phyloP scores from a whole-genome alignment of 2,888 invertebrate species.

The Cryptus armator region DNA sequence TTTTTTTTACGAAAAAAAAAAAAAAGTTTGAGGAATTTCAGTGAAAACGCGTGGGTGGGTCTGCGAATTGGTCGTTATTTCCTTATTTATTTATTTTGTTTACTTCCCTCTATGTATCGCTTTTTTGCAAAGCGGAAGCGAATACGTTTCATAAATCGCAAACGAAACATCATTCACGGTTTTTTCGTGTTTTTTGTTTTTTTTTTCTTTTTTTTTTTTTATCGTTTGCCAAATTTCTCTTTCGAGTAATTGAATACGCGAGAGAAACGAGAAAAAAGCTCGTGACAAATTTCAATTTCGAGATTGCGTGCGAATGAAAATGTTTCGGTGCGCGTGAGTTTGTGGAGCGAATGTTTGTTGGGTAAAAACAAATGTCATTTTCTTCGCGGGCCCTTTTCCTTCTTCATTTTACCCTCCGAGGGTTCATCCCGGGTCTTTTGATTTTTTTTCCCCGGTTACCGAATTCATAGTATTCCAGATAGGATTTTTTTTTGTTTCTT shows the following conservation, averaged over 20 bases:
- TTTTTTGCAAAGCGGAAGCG: not conserved
- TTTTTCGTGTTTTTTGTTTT: not conserved
- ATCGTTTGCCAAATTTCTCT: not conserved
- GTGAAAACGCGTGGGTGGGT: not conserved
- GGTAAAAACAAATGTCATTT: conserved; percentile 41
- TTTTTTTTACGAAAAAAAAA: not conserved
- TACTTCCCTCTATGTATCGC: not conserved
- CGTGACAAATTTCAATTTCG: conserved; percentile 65
- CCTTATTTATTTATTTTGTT: not conserved
- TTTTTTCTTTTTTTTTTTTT: not conserved
- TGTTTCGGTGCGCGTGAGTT: conserved; percentile 7
- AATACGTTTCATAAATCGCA: conserved; percentile 22
- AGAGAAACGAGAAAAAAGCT: conserved; percentile 7
- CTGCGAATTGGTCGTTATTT: not conserved
- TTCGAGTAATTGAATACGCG: conserved; percentile 40
- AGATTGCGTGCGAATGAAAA: conserved; percentile 64
- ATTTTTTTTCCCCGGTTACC: conserved; percentile 25
- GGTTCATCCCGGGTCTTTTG: not conserved
- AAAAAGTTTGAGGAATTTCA: not conserved
- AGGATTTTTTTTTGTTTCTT: not conserved
- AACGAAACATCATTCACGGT: not conserved
- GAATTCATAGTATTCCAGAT: conserved; percentile 37
- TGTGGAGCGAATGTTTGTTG: conserved; percentile 46
- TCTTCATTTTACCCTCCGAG: not conserved
- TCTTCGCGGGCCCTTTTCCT: conserved; percentile 11